Evolutionary conservation across 2,113 vertebrate genomes (phyloP).

Genomic region (Notarius quadriscutis): DNA sequence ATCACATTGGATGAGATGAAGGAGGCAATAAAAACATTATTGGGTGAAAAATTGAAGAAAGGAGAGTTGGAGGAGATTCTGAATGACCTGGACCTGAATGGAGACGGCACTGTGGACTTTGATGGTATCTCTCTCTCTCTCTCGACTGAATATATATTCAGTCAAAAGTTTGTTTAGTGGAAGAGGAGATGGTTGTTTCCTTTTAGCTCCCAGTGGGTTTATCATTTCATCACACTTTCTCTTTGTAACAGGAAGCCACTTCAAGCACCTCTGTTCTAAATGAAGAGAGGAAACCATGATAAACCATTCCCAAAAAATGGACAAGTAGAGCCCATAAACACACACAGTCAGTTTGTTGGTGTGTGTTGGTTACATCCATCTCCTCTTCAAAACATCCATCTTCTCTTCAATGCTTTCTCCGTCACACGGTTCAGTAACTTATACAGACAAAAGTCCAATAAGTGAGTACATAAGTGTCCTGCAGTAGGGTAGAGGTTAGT

Average conservation of each 20-base stretch:
- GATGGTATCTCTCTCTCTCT: conserved; percentile 75
- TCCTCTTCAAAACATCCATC: background rate
- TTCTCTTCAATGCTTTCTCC: background rate
- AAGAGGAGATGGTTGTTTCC: background rate
- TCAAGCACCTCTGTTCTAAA: background rate
- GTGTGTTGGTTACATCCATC: background rate
- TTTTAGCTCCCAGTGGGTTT: background rate
- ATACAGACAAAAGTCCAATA: too few species aligned
- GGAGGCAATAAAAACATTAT: conserved; percentile 78
- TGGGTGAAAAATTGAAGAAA: conserved; percentile 90
- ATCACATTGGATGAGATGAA: conserved; percentile 80
- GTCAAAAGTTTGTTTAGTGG: background rate
- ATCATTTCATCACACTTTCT: background rate
- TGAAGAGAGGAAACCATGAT: background rate
- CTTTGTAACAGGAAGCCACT: background rate
- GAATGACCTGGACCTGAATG: conserved; percentile 89
- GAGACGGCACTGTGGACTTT: conserved; percentile 91
- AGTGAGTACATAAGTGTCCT: too few species aligned
- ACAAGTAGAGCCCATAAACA: background rate
- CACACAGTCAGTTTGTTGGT: background rate
- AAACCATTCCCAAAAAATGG: background rate
- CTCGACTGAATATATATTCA: too few species aligned
- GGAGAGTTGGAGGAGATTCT: conserved; percentile 93
- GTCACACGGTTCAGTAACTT: too few species aligned
- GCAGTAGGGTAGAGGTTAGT: background rate